These are phyloP conservation scores for Hippocampus abdominalis DNA, from an alignment of 2,113 vertebrate species.

Conservation along the genomic window DNA sequence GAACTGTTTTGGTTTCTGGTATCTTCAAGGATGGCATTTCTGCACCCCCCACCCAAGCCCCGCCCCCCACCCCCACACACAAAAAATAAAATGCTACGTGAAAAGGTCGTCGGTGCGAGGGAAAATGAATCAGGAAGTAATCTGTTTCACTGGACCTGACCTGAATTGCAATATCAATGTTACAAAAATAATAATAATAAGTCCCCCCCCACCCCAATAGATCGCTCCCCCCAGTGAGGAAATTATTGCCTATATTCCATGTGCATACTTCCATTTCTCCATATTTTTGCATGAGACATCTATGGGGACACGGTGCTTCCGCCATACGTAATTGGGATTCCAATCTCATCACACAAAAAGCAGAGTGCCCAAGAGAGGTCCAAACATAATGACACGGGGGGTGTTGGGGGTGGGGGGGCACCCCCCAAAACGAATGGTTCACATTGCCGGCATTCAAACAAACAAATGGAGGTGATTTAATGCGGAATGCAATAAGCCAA, in stretches of 20 bases:
- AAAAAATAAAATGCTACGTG: too few relatives aligned
- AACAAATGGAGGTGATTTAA: slow-evolving; percentile 73
- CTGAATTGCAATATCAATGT: not conserved
- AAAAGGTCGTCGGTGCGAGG: too few relatives aligned
- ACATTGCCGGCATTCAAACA: slow-evolving; percentile 62
- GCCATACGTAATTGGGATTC: slow-evolving; percentile 66
- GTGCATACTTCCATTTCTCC: not conserved
- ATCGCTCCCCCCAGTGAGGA: not conserved
- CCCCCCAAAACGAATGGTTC: slow-evolving; percentile 62
- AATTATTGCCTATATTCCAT: not conserved
- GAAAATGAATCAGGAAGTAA: too few relatives aligned
- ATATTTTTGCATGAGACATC: slow-evolving; percentile 60
- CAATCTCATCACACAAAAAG: slow-evolving; percentile 65
- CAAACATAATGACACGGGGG: slow-evolving; percentile 44
- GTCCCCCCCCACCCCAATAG: too few relatives aligned
- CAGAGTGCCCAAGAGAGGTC: slow-evolving; percentile 51
- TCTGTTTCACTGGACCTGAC: not conserved
- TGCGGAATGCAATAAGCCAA: slow-evolving; percentile 52
- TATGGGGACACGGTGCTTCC: slow-evolving; percentile 20
- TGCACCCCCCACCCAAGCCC: too few relatives aligned
- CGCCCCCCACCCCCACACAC: too few relatives aligned
- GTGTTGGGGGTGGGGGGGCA: slow-evolving; percentile 24
- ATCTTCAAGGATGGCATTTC: too few relatives aligned
- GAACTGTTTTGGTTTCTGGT: too few relatives aligned
- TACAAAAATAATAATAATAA: not conserved